Percentiles rank a stretch among this genome's conserved stretches.
phyloP scores from a whole-genome alignment of 2,888 invertebrate genomes.

The Agonopterix heracliana region DNA sequence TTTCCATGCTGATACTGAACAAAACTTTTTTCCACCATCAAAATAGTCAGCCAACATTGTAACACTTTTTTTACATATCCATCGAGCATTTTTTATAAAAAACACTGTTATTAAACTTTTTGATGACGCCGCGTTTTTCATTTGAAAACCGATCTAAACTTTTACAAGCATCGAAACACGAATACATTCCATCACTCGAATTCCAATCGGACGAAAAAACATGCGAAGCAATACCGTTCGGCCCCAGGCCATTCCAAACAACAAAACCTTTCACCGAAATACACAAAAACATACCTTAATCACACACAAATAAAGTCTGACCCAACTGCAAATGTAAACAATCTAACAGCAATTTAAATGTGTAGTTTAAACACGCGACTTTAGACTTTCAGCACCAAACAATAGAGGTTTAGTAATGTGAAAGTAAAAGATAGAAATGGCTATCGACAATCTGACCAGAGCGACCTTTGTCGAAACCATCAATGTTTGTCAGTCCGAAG shows the following conservation, averaged over 20 bases:
- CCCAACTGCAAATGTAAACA: not conserved
- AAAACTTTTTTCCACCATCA: no score
- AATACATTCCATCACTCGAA: conserved; percentile 39
- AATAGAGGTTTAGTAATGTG: no score
- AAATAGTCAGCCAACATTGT: no score
- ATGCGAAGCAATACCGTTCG: conserved; percentile 46
- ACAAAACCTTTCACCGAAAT: not conserved
- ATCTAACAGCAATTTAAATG: not conserved
- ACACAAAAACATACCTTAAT: not conserved
- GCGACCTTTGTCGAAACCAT: conserved; percentile 6
- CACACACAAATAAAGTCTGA: not conserved
- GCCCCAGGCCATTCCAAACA: conserved; percentile 44
- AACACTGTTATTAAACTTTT: not conserved
- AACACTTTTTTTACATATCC: no score
- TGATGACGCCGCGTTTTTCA: conserved; percentile 4
- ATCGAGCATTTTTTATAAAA: no score
- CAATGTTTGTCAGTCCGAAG: conserved; percentile 9
- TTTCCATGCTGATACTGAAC: no score
- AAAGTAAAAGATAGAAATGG: not conserved
- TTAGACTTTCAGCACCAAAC: no score
- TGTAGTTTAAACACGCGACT: no score
- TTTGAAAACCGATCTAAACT: conserved; percentile 17
- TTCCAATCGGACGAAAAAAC: conserved; percentile 42
- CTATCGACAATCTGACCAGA: conserved; percentile 8
- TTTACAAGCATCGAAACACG: conserved; percentile 31